These are phyloP conservation scores for Cephus pulcher DNA, from an alignment of 2,888 invertebrate genomes.

Conservation along the genomic window DNA sequence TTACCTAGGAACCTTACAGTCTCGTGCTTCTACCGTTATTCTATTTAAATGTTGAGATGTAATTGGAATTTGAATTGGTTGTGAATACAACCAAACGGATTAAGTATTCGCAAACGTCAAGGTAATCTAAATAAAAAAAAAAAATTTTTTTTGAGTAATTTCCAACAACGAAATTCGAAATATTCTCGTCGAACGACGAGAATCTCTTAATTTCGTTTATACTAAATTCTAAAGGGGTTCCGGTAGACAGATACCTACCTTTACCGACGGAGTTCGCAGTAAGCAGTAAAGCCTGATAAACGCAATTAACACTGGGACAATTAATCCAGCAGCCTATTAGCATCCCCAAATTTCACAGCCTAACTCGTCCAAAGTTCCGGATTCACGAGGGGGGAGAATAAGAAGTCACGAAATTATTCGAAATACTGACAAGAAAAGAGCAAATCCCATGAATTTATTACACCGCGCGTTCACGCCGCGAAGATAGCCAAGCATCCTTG, in stretches of 20 bases:
- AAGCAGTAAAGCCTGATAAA: not conserved
- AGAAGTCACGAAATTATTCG: not conserved
- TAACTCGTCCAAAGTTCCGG: not conserved
- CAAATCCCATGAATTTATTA: not conserved
- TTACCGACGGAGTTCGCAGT: not conserved
- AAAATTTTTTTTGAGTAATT: not conserved
- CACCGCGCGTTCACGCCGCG: not conserved
- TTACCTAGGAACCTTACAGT: not conserved
- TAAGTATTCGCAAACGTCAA: not conserved
- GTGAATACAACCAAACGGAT: not conserved
- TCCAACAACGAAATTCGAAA: not conserved
- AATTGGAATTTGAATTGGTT: not conserved
- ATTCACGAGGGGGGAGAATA: not conserved
- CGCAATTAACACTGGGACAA: not conserved
- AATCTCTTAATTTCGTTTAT: not conserved
- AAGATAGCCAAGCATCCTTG: constrained; percentile 26
- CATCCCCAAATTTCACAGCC: not conserved
- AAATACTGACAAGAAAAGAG: not conserved
- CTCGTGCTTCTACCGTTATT: not conserved
- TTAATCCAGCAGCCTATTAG: not conserved
- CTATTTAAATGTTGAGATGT: not conserved
- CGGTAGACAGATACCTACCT: not conserved
- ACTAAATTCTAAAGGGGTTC: not conserved
- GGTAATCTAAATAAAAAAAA: not conserved
- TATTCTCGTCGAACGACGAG: not conserved